These are phyloP conservation scores for Ictalurus furcatus DNA, from an alignment of 2,113 vertebrate species.

Conservation along the genomic window DNA sequence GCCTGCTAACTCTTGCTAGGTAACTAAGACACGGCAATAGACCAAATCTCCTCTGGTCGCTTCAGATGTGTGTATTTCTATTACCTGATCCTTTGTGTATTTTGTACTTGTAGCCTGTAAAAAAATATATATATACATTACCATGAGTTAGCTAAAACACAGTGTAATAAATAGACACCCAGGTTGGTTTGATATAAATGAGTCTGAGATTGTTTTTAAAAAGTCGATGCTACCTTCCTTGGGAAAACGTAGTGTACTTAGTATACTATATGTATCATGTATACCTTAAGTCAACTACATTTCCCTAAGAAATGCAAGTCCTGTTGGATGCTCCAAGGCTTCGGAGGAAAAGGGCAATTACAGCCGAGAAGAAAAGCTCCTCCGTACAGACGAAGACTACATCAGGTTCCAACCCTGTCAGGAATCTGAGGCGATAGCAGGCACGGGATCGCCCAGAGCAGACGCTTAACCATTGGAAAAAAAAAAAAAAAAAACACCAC, in stretches of 20 bases:
- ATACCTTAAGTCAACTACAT: conserved; percentile 83
- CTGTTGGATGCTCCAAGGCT: background rate
- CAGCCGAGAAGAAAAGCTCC: background rate
- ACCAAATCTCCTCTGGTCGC: background rate
- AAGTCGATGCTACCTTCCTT: conserved; percentile 56
- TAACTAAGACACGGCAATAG: background rate
- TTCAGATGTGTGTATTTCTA: background rate
- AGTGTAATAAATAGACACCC: background rate
- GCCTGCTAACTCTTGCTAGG: background rate
- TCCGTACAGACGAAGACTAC: background rate
- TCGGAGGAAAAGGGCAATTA: background rate
- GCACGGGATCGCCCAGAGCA: background rate
- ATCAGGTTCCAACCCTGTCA: background rate
- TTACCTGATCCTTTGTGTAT: background rate
- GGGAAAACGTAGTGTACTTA: conserved; percentile 83
- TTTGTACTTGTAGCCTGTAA: background rate
- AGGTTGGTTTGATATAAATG: background rate
- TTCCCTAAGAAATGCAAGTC: conserved; percentile 66
- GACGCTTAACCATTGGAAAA: background rate
- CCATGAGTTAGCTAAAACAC: background rate
- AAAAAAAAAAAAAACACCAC: background rate
- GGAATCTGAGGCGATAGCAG: background rate
- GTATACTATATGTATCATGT: conserved; percentile 72
- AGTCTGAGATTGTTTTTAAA: background rate
- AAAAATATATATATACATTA: background rate